These are phyloP conservation scores for Bhutanitis thaidina DNA, from an alignment of 2,888 invertebrate genomes.

Conservation along the genomic window DNA sequence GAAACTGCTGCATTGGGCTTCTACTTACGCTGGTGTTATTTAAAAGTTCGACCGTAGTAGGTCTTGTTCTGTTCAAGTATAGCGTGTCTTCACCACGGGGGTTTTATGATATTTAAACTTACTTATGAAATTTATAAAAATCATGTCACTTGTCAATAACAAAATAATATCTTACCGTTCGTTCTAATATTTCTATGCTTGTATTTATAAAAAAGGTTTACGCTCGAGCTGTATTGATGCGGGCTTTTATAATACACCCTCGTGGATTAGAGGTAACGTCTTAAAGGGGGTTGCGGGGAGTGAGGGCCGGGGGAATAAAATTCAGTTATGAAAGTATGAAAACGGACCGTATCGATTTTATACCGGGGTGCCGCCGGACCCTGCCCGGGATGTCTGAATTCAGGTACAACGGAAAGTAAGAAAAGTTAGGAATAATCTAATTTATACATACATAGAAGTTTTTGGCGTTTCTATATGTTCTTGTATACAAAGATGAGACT, in stretches of 20 bases:
- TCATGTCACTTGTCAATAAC: too few relatives aligned
- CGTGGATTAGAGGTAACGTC: constrained; percentile 27
- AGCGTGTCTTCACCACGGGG: too few relatives aligned
- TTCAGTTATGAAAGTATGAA: constrained; percentile 49
- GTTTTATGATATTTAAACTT: too few relatives aligned
- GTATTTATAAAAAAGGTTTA: constrained; percentile 23
- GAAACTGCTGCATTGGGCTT: too few relatives aligned
- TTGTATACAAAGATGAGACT: too few relatives aligned
- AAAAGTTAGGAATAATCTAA: not conserved
- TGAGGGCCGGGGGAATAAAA: constrained; percentile 26
- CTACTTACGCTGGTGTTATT: too few relatives aligned
- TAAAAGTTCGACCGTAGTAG: too few relatives aligned
- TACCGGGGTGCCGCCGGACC: constrained; percentile 12
- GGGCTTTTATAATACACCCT: constrained; percentile 22
- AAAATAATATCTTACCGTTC: not conserved
- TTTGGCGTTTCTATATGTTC: too few relatives aligned
- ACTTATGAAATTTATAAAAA: too few relatives aligned
- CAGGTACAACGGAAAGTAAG: not conserved
- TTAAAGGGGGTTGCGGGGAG: constrained; percentile 18
- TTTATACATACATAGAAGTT: not conserved
- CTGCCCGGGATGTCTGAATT: not conserved
- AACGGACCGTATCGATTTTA: constrained; percentile 45
- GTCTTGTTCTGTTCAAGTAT: too few relatives aligned
- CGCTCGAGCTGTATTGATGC: constrained; percentile 17
- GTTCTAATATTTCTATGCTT: constrained; percentile 1